Base-by-base conservation (phyloP, 2,113 vertebrate species). In the Crotalus viridis region DNA sequence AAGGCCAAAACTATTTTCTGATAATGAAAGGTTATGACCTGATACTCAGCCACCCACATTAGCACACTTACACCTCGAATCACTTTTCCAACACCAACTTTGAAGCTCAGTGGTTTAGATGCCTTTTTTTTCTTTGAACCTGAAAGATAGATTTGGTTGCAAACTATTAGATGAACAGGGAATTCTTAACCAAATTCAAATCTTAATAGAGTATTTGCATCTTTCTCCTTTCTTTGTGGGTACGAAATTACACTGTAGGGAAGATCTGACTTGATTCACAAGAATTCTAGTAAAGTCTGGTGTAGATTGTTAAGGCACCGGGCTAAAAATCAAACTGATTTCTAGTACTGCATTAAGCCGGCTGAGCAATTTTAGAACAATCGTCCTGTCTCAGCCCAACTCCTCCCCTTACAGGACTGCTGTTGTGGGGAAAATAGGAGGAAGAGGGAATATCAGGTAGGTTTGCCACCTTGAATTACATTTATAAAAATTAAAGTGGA, bases 61-160 rank as follows among this genome's bases (percentile, higher is more conserved):
- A 4, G 12, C 88, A 17, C 91, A 98, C 99, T 98, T 96, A 99
- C 99, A 55, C 99, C 99, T 98, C 98, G 97, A 96, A 99, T 99
- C 94, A 99, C 99, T 98, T 96, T 98, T 64, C 99, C 99, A 94
- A 99, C 0, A 0, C 99, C 99, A 1, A 99, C 98, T 97, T 99
- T 99, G 96, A 99, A 99, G 96, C 97, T 98, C 95, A 99, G 96
- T 4, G 99, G 99, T 88, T 99, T 99, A 33, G 98, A 90, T 93
- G 98, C 98, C 95, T 98, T 99, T 93, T 99, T 99, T 98, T 99
- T 99, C 97, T 98, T 99, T 33, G 98, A 98, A 89, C 95, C 99
- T 99, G 97, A 10, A 98, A 85, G 97, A 96, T 8, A 97, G 46
- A 69, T 94, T 59, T 12, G 55, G 59, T 93, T 4, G 12, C 61